A percentile compares a stretch with the other conserved stretches of the same genome.
phyloP scores from a whole-genome alignment of 1,140 invertebrate genomes.

The Eciton burchellii region DNA sequence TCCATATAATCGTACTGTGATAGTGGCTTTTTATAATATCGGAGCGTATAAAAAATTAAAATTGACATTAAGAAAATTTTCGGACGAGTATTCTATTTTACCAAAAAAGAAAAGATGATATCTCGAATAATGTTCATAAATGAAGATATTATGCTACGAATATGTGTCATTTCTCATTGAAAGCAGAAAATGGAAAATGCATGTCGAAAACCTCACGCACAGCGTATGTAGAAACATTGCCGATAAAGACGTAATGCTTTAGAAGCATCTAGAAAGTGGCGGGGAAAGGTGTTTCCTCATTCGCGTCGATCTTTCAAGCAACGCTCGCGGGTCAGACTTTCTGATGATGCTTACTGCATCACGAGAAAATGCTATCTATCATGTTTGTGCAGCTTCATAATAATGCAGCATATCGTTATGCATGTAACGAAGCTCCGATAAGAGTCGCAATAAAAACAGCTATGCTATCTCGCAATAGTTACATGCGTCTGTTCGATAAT shows the following conservation, averaged over 20 bases:
- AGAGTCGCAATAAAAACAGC: not conserved
- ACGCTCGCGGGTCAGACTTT: slow-evolving; percentile 8
- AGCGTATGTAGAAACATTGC: not conserved
- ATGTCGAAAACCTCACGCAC: not conserved
- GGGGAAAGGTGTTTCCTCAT: slow-evolving; percentile 30
- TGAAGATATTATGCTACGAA: not conserved
- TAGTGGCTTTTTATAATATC: too few relatives aligned
- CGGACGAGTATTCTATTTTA: too few relatives aligned
- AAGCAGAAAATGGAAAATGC: not conserved
- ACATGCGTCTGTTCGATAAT: not conserved
- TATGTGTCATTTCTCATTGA: not conserved
- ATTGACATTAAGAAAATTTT: too few relatives aligned
- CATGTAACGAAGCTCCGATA: not conserved
- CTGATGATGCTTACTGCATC: not conserved
- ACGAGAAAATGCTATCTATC: not conserved
- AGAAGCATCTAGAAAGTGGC: slow-evolving; percentile 47
- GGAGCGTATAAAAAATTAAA: too few relatives aligned
- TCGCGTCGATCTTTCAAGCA: slow-evolving; percentile 4
- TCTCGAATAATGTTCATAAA: not conserved
- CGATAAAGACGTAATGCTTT: not conserved
- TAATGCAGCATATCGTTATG: too few relatives aligned
- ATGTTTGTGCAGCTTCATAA: slow-evolving; percentile 9
- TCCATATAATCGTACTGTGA: too few relatives aligned
- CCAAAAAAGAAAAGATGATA: not conserved
- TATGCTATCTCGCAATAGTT: not conserved